Base-by-base conservation (phyloP, 2,113 vertebrate genomes). In the Heterochromis multidens region DNA sequence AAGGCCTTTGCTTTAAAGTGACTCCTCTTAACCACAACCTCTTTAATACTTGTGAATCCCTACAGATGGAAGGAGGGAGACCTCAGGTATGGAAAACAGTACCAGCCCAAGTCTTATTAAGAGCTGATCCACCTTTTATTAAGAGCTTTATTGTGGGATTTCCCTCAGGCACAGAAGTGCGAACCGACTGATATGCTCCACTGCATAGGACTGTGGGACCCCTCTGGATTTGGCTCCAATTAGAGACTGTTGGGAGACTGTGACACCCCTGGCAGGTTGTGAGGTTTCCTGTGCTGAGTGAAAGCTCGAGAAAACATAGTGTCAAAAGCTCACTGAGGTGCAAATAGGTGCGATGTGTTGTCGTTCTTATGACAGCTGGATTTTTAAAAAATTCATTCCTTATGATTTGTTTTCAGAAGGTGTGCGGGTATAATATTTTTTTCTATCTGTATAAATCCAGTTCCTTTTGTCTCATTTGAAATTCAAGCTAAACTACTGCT, bases 101-200 rank as follows among this genome's bases (percentile, higher is more conserved):
- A 62, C 78, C 80, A 31, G 40, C 77, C 86, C 80, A 81, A 72
- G 70, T 82, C 92, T 93, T 90, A 95, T 94, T 93, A 93, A 79
- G 82, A 60, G 62, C 84, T 89, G 91, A 92, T 91, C 90, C 84
- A 4, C 57, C 89, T 90, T 93, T 93, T 92, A 93, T 94, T 90
- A 94, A 82, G 57, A 90, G 72, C 63, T 82, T 88, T 88, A 92
- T 88, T 80, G 79, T 77, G 85, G 85, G 83, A 91, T 92, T 90
- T 93, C 89, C 80, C 91, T 87, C 27, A 49, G 85, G 84, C 88
- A 84, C 86, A 54, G 77, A 87, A 58, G 65, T 72, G 87, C 19
- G 70, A 93, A 84, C 79, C 56, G 88, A 82, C 76, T 84, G 89
- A 91, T 88, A 80, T 52, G 92, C 89, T 91, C 70, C 84, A 29